Evolutionary conservation across 2,888 invertebrate genomes (phyloP), one percentile per base, ranked within the genome.

Genomic region (Diarsia mendica): DNA sequence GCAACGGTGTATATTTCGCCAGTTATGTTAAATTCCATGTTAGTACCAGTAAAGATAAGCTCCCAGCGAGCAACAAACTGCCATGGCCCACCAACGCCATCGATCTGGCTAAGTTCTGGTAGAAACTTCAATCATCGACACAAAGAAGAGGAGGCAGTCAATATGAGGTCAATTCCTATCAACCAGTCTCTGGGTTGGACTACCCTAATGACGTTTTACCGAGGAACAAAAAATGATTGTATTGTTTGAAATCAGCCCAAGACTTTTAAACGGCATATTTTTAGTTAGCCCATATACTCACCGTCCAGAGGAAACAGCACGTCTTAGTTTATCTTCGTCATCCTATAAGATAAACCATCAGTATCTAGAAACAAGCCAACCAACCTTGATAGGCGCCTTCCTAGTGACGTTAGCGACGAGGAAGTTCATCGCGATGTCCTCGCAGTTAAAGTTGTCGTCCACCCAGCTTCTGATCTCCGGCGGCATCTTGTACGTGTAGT

Each of bases 361-460:
- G n/a, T n/a, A n/a, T n/a, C n/a, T n/a, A n/a, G 13, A 13, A 15
- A 23, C 20, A 18, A 51, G 9, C 18, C 33, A 74, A 58, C n/a
- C 23, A 91, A 98, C 98, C 96, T 99, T 99, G 74, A 99, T 99
- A 0, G 99, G 99, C 2, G 99, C 98, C 95, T 99, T 99, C 87
- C 98, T 98, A 0, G 99, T 99, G 28, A 98, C 95, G 92, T 99
- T 99, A 3, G 99, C 98, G 49, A 99, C 98, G 8, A 99, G 97
- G 95, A 99, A 99, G 95, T 99, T 99, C 99, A 99, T 99, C 1
- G 99, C 99, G 87, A 99, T 99, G 92, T 99, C 99, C 94, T 99
- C 99, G 92, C 99, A 99, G 94, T 99, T 99, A 98, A 99, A 99
- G 91, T 98, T 98, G 23, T 98, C 98, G 92, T 99, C 99, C 0